Base-by-base conservation (phyloP, 2,888 invertebrate genomes). In the Heteropelma amictum region DNA sequence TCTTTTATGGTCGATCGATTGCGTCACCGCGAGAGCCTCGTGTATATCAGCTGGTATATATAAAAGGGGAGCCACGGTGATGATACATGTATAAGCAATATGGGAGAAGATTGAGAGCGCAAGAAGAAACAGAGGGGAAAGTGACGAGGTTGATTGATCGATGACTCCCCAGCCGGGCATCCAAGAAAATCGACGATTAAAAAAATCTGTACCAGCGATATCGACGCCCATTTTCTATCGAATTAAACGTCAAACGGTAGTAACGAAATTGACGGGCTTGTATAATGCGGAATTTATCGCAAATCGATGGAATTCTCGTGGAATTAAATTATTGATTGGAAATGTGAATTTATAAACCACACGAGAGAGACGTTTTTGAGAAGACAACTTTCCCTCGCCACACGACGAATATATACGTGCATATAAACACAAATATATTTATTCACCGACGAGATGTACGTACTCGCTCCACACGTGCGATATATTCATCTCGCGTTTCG, bases 1-100 rank as follows among this genome's bases (percentile, higher is more conserved):
- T 80, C 77, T 79, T 82, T 83, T 82, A 82, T 85, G 86, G 86
- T 87, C 86, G 83, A 87, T 87, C 86, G 86, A 85, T 76, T 67
- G 69, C 58, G 69, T 42, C 72, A 33, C 47, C 40, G n/a, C 33
- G 51, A 38, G 35, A 30, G 23, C 17, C 7, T 40, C 23, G 7
- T 2, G 2, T 14, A 5, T 14, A 8, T 1, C 30, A 45, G n/a
- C n/a, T n/a, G n/a, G n/a, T n/a, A n/a, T n/a, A n/a, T n/a, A n/a
- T n/a, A n/a, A n/a, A n/a, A n/a, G n/a, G n/a, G n/a, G n/a, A n/a
- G n/a, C n/a, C n/a, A n/a, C n/a, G n/a, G n/a, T n/a, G n/a, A 33
- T 10, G 35, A 61, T n/a, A 14, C 23, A 26, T 8, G 35, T 35
- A 23, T 45, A 19, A 6, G 10, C 10, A 33, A 49, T 19, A 17